Conservation (phyloP, 2,113 vertebrate species). For the Gallinago jamesoni region DNA sequence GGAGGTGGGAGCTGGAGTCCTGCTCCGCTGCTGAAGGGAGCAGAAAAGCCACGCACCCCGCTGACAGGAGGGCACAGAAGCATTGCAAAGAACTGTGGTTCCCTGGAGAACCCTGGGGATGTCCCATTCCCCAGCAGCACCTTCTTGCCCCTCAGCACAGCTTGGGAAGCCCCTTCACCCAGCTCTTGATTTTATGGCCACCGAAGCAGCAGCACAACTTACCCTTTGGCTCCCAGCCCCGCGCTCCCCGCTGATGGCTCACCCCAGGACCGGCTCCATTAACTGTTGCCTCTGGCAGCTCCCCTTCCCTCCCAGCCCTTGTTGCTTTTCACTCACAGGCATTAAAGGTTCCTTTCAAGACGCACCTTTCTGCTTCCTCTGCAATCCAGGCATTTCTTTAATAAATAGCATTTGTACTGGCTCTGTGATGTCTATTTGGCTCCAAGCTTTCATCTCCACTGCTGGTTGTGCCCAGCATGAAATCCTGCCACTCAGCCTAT, state of each 20-base stretch:
- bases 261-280: conserved; percentile 17
- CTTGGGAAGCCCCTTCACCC: neutral
- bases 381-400: conserved; percentile 51
- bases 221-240: neutral
- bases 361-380: conserved; percentile 36
- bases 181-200: neutral
- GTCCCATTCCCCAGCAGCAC: neutral
- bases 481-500: conserved; percentile 6
- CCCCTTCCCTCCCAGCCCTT: neutral
- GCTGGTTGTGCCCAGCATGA: conserved; percentile 14
- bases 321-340: neutral
- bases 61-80: neutral
- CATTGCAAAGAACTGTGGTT: neutral
- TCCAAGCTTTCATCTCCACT: conserved; percentile 9
- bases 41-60: rapidly evolving
- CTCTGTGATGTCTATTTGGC: conserved; percentile 38
- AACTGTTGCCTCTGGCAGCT: conserved; percentile 33
- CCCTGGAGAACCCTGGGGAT: neutral
- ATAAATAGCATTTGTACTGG: conserved; percentile 32
- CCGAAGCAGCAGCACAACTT: neutral
- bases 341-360: conserved; percentile 50
- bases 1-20: neutral
- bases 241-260: neutral
- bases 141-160: neutral
- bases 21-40: neutral